These are phyloP conservation scores for Leptopilina myrica DNA, from an alignment of 2,888 invertebrate genomes.

Conservation along the genomic window DNA sequence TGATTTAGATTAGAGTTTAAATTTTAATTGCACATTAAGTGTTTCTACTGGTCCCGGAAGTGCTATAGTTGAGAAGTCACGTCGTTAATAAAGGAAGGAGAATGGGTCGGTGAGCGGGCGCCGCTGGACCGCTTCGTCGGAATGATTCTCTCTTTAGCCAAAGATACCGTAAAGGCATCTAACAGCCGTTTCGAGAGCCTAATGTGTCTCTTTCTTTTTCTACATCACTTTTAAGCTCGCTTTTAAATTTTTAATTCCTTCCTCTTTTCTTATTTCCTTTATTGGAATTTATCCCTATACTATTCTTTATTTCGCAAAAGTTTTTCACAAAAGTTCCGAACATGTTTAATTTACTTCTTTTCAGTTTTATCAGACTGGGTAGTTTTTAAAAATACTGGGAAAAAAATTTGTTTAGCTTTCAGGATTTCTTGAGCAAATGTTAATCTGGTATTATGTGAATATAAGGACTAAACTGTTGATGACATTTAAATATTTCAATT, in stretches of 20 bases:
- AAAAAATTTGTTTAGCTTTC: too few species aligned
- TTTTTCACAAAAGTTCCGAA: too few species aligned
- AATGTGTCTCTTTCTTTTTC: slow-evolving; percentile 54
- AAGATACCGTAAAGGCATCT: slow-evolving; percentile 66
- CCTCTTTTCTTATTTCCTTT: slow-evolving; percentile 31
- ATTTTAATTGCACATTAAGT: slow-evolving; percentile 14
- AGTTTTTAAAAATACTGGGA: too few species aligned
- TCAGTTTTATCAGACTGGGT: too few species aligned
- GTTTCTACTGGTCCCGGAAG: slow-evolving; percentile 42
- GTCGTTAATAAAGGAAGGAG: slow-evolving; percentile 42
- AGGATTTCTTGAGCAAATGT: too few species aligned
- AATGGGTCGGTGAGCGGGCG: slow-evolving; percentile 45
- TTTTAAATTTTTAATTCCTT: slow-evolving; percentile 21
- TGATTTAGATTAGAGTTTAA: slow-evolving; percentile 25
- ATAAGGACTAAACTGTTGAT: too few species aligned
- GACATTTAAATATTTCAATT: not conserved
- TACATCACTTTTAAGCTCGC: not conserved
- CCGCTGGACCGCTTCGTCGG: slow-evolving; percentile 52
- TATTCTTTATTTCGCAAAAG: too few species aligned
- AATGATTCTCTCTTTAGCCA: slow-evolving; percentile 67
- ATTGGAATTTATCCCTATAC: too few species aligned
- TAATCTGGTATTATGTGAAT: too few species aligned
- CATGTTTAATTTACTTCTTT: too few species aligned
- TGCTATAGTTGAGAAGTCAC: slow-evolving; percentile 39
- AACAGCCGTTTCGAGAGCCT: slow-evolving; percentile 48